Evolutionary conservation across 1,140 invertebrate species (phyloP).

Genomic region (Meloidogyne floridensis): DNA sequence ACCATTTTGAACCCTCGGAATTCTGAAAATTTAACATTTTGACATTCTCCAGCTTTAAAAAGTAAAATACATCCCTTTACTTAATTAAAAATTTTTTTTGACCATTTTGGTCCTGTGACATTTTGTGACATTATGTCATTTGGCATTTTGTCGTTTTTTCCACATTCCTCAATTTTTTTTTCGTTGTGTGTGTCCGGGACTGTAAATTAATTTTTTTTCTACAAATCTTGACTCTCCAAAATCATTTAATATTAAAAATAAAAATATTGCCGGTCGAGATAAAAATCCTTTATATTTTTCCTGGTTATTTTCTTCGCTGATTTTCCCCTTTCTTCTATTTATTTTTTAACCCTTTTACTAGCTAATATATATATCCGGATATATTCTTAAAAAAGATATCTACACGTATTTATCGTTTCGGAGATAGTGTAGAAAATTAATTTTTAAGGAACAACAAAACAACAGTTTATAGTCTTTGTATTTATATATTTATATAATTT

Average conservation of each 20-base stretch:
- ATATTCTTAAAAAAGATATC: slow-evolving; percentile 4
- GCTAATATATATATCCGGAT: background rate
- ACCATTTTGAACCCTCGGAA: no score
- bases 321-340: background rate
- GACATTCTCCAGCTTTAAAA: background rate
- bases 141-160: no score
- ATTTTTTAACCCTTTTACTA: background rate
- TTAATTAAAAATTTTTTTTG: background rate
- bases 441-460: background rate
- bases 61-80: no score
- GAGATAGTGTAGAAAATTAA: background rate
- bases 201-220: background rate
- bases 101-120: no score
- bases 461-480: background rate
- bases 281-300: background rate
- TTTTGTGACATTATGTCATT: no score
- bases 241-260: background rate
- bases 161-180: background rate
- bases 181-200: background rate
- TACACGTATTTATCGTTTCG: slow-evolving; percentile 9
- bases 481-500: background rate
- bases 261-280: background rate
- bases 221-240: background rate
- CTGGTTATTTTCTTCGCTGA: background rate
- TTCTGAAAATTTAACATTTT: background rate